These are phyloP conservation scores for Schizopygopsis pylzovi DNA, from an alignment of 2,797 vertebrate genomes.

Conservation along the genomic window DNA sequence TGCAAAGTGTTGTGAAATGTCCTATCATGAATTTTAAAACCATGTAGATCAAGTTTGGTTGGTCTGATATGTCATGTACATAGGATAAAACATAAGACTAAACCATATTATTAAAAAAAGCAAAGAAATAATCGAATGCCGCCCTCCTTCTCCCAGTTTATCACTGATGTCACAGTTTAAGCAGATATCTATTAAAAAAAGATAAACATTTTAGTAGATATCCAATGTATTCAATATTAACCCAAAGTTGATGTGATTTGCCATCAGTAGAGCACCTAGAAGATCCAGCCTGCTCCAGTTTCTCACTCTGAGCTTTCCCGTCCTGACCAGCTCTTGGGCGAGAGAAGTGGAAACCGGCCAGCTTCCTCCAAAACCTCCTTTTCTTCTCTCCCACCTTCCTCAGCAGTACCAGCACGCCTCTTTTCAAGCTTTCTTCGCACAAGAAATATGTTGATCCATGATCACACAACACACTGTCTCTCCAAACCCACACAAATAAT, in stretches of 20 bases:
- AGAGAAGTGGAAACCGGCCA: neutral
- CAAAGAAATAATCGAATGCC: neutral
- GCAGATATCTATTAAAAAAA: slow-evolving; percentile 7
- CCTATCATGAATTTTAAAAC: neutral
- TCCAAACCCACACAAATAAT: neutral
- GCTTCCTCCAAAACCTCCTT: neutral
- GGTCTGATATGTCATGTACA: neutral
- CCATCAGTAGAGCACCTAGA: neutral
- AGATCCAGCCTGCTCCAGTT: too few relatives aligned
- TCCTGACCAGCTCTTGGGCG: neutral
- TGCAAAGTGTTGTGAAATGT: neutral
- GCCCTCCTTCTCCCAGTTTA: neutral
- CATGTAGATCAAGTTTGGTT: too few relatives aligned
- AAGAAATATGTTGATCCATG: neutral
- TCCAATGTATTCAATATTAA: neutral
- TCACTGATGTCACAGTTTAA: neutral
- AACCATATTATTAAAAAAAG: neutral
- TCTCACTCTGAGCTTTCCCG: neutral
- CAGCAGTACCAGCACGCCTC: neutral
- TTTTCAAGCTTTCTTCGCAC: neutral
- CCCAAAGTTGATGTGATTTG: neutral
- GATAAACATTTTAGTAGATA: too few relatives aligned
- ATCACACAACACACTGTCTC: neutral
- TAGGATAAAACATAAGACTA: neutral
- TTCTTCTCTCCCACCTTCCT: neutral